These are phyloP conservation scores for Eurypyga helias DNA, from an alignment of 2,113 vertebrate species.

Conservation along the genomic window DNA sequence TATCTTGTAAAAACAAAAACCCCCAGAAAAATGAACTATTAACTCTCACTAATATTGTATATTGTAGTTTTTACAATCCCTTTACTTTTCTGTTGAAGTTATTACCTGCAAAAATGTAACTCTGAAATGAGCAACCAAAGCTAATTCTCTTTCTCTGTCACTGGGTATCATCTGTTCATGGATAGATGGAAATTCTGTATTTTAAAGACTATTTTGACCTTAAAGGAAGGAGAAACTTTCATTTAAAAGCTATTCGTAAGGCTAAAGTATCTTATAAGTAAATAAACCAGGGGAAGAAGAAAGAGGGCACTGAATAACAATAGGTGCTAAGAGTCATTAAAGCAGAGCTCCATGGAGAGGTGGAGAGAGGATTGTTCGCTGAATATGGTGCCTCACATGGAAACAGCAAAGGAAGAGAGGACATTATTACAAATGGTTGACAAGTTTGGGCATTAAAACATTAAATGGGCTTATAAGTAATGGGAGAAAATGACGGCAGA, in stretches of 20 bases:
- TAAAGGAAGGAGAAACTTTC: neutral
- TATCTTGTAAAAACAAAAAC: neutral
- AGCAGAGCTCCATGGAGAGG: neutral
- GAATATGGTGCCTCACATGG: rapidly evolving
- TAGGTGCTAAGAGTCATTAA: neutral
- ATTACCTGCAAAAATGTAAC: neutral
- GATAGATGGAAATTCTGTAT: neutral
- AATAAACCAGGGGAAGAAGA: neutral
- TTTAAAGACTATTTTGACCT: conserved; percentile 43
- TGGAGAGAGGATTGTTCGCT: neutral
- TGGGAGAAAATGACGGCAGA: neutral
- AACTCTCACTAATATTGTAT: neutral
- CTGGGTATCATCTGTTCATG: neutral
- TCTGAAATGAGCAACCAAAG: neutral
- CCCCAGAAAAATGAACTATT: rapidly evolving
- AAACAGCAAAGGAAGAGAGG: neutral
- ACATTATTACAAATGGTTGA: rapidly evolving
- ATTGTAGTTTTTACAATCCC: neutral
- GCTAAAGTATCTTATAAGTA: neutral
- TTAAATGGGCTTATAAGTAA: neutral
- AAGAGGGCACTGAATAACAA: neutral
- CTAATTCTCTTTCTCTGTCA: conserved; percentile 28
- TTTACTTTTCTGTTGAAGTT: neutral
- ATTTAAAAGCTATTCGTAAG: conserved; percentile 10
- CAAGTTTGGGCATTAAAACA: neutral